Evolutionary conservation across 2,888 invertebrate species (phyloP), one percentile per base, ranked within the genome.

Genomic region (Harpagoxenus sublaevis): DNA sequence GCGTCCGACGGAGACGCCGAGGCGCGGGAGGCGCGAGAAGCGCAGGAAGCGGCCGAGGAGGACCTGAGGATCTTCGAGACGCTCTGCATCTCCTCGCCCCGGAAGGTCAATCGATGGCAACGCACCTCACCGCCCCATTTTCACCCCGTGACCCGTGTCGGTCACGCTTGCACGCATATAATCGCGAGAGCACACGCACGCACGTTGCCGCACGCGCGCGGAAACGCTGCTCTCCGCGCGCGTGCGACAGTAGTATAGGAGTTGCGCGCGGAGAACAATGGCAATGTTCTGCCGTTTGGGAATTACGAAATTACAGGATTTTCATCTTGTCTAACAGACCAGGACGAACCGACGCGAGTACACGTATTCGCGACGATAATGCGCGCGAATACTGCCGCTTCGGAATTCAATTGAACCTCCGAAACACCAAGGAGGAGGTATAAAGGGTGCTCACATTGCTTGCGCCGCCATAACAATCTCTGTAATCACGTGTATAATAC

Each of bases 1-100:
- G 90, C 87, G 85, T 86, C 89, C 63, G 85, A 84, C 68, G 87
- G 86, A 0, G 35, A 35, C n/a, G 73, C 86, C 18, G 89, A 82
- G 31, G 45, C 68, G 73, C 83, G 60, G 63, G 83, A 84, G 45
- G 39, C 48, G n/a, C 75, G 75, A 31, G 35, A 35, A 35, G 35
- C 35, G 84, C 51, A 75, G 65, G 89, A 83, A 23, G 31, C 74
- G 39, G 70, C 68, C 79, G 92, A 96, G 88, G 97, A 97, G 93
- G 97, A 98, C 94, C 97, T 97, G 97, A 96, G 96, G 93, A 96
- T 97, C 87, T 98, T 97, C 94, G 97, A 97, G 95, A 96, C 96
- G 6, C 95, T 97, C 86, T 96, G 97, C 90, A 96, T 96, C 90
- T 96, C 96, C 93, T 95, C 95, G 89, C 95, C 95, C 18, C 95